Percentiles rank a stretch among this genome's conserved stretches.
These are phyloP conservation scores for Rousettus leschenaultii DNA, from an alignment of 2,113 vertebrate species.

Conservation along the genomic window DNA sequence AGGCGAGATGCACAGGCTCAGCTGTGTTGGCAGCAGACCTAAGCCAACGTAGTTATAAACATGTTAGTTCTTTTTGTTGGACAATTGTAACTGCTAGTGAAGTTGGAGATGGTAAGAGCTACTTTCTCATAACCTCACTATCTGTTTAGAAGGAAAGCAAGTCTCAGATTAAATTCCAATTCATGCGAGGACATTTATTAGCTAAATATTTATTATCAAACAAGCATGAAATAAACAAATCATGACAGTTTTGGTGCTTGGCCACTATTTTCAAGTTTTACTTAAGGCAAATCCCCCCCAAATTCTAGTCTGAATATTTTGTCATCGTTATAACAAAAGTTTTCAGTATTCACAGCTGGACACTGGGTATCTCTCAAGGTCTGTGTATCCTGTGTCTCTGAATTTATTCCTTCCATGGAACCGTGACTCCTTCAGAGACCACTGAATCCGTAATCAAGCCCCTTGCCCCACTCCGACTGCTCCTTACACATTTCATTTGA, in stretches of 20 bases:
- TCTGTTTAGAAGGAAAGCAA: not conserved
- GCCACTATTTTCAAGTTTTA: not conserved
- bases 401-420: not conserved
- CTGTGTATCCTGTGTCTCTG: not conserved
- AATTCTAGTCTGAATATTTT: not conserved
- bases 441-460: not conserved
- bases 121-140: not conserved
- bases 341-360: not conserved
- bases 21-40: not conserved
- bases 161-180: not conserved
- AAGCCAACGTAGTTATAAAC: not conserved
- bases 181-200: not conserved
- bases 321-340: not conserved
- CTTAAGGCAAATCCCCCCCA: not conserved
- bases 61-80: not conserved
- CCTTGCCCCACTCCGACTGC: too few relatives aligned
- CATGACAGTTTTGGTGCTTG: not conserved
- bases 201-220: not conserved
- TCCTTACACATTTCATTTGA: not conserved
- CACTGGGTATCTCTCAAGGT: not conserved
- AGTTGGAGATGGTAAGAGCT: not conserved
- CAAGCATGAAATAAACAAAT: not conserved
- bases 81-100: not conserved
- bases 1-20: not conserved
- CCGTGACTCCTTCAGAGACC: not conserved